Conservation (phyloP, 1,140 invertebrate genomes). For the Orchesella cincta region DNA sequence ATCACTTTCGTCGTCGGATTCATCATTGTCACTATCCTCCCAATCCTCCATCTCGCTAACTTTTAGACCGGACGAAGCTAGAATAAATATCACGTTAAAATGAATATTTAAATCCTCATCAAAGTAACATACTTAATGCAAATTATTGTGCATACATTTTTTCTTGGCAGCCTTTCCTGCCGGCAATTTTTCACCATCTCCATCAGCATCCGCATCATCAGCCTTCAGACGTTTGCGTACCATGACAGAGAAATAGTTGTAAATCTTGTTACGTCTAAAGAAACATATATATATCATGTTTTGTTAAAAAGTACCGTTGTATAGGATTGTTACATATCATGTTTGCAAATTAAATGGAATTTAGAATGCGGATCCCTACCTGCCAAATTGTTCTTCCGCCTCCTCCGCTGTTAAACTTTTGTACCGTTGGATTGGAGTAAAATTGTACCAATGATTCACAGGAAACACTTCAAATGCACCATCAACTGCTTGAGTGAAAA, state of each 20-base stretch:
- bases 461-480: constrained; percentile 94
- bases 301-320: not conserved
- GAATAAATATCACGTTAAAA: constrained; percentile 1
- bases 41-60: constrained; percentile 94
- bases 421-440: constrained; percentile 84
- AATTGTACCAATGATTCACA: constrained; percentile 91
- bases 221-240: constrained; percentile 80
- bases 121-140: not conserved
- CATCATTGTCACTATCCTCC: constrained; percentile 69
- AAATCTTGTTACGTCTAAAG: constrained; percentile 81
- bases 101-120: not conserved
- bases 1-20: constrained; percentile 58
- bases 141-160: constrained; percentile 55
- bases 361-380: constrained; percentile 54
- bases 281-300: constrained; percentile 11
- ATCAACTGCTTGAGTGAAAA: constrained; percentile 91
- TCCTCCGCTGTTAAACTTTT: constrained; percentile 93
- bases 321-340: not conserved
- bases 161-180: constrained; percentile 54
- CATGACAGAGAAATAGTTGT: constrained; percentile 95
- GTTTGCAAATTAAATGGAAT: constrained; percentile 12
- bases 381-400: constrained; percentile 92
- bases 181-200: constrained; percentile 67
- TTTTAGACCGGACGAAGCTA: constrained; percentile 62
- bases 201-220: constrained; percentile 74